A percentile compares a stretch with the other conserved stretches of the same genome.
phyloP scores from a whole-genome alignment of 2,113 vertebrate genomes.

The Steatornis caripensis region DNA sequence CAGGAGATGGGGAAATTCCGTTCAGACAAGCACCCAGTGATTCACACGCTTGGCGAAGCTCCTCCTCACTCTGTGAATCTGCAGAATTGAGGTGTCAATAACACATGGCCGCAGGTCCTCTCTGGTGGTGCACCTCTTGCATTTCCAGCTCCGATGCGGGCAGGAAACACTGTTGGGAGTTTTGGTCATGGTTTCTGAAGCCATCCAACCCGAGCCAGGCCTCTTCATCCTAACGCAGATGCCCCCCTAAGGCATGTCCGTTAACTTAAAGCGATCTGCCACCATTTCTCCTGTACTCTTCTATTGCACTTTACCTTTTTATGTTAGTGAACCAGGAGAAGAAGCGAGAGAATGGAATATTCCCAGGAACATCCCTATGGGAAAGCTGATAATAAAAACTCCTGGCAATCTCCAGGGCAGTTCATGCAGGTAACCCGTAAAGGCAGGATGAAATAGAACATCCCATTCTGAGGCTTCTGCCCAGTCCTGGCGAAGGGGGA shows the following conservation, averaged over 20 bases:
- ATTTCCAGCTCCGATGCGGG: conserved; percentile 42
- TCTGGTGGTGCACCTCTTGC: conserved; percentile 29
- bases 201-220: conserved; percentile 29
- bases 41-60: not conserved
- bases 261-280: conserved; percentile 49
- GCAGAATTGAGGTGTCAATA: conserved; percentile 33
- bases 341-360: conserved; percentile 42
- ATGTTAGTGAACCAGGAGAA: not conserved
- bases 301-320: conserved; percentile 53
- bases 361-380: not conserved
- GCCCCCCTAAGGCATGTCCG: not conserved
- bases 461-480: conserved; percentile 49
- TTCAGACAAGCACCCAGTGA: conserved; percentile 62
- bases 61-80: conserved; percentile 52
- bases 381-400: not conserved
- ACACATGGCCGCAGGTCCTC: not conserved
- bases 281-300: not conserved
- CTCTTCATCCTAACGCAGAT: not conserved
- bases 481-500: not conserved
- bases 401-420: not conserved
- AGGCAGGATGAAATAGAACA: conserved; percentile 21
- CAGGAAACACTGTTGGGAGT: conserved; percentile 27
- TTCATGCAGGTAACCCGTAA: not conserved
- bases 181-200: conserved; percentile 59
- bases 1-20: conserved; percentile 41